Evolutionary conservation across 2,888 invertebrate species (phyloP).

Genomic region (Linyphia triangularis): DNA sequence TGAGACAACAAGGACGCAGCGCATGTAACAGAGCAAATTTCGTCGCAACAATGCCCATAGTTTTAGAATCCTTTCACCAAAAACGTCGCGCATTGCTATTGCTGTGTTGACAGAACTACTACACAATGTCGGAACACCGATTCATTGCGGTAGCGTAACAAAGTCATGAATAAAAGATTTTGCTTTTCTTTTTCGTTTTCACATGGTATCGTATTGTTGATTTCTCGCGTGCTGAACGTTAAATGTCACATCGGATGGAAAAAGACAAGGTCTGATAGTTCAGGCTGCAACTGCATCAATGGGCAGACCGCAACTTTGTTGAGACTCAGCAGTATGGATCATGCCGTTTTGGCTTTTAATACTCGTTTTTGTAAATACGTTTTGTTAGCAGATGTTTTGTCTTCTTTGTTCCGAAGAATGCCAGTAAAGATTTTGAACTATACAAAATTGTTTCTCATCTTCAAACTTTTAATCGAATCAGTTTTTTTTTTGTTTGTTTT

Average conservation of each 20-base stretch:
- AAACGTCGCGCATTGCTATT: not conserved
- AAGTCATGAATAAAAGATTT: slow-evolving; percentile 56
- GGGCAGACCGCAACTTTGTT: slow-evolving; percentile 43
- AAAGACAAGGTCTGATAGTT: slow-evolving; percentile 40
- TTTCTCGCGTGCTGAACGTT: slow-evolving; percentile 31
- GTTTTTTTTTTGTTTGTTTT: not conserved
- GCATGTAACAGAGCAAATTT: slow-evolving; percentile 32
- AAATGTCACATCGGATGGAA: not conserved
- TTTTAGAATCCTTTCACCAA: not conserved
- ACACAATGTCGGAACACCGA: slow-evolving; percentile 23
- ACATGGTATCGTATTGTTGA: slow-evolving; percentile 40
- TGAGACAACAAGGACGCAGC: slow-evolving; percentile 31
- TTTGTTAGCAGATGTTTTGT: slow-evolving; percentile 50
- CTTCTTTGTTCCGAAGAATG: not conserved
- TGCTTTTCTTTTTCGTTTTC: slow-evolving; percentile 19
- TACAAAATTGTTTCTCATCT: not conserved
- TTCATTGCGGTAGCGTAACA: slow-evolving; percentile 22
- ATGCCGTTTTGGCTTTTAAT: slow-evolving; percentile 18
- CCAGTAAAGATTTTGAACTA: not conserved
- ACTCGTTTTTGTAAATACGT: too few species aligned
- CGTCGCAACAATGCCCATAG: not conserved
- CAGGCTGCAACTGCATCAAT: slow-evolving; percentile 28
- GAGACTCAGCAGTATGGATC: slow-evolving; percentile 31
- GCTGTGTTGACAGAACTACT: slow-evolving; percentile 39
- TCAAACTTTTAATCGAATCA: not conserved